Evolutionary conservation across 2,113 vertebrate species (phyloP).

Genomic region (Platichthys stellatus): DNA sequence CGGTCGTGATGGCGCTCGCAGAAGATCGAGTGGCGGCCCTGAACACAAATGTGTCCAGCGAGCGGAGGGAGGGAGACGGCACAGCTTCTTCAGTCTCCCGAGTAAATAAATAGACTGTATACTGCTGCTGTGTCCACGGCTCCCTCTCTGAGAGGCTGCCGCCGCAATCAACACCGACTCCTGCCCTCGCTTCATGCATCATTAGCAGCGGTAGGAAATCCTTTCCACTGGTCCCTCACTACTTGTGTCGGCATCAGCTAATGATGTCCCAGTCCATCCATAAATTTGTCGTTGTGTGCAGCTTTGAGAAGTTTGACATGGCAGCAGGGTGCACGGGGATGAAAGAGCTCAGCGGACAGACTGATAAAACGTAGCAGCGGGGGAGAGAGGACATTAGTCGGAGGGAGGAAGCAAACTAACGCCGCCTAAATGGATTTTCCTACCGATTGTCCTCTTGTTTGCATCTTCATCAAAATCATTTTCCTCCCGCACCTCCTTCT

Average conservation of each 20-base stretch:
- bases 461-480: constrained; percentile 39
- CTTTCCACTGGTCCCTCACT: constrained; percentile 53
- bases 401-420: constrained; percentile 44
- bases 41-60: constrained; percentile 7
- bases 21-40: constrained; percentile 14
- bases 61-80: constrained; percentile 25
- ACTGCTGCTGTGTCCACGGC: constrained; percentile 46
- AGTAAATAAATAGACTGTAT: constrained; percentile 46
- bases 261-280: constrained; percentile 76
- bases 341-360: constrained; percentile 61
- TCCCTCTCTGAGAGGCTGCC: constrained; percentile 34
- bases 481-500: constrained; percentile 5
- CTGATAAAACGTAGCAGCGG: constrained; percentile 40
- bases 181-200: constrained; percentile 67
- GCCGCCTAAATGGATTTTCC: constrained; percentile 57
- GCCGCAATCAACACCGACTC: constrained; percentile 50
- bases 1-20: background rate
- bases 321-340: constrained; percentile 59
- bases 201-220: constrained; percentile 64
- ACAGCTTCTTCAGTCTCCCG: constrained; percentile 43
- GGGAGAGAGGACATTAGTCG: constrained; percentile 54
- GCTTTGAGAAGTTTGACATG: constrained; percentile 71
- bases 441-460: constrained; percentile 58
- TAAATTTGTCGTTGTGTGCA: constrained; percentile 72
- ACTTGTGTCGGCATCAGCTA: constrained; percentile 59